Conservation (phyloP, 2,113 vertebrate genomes). For the Martes martes region DNA sequence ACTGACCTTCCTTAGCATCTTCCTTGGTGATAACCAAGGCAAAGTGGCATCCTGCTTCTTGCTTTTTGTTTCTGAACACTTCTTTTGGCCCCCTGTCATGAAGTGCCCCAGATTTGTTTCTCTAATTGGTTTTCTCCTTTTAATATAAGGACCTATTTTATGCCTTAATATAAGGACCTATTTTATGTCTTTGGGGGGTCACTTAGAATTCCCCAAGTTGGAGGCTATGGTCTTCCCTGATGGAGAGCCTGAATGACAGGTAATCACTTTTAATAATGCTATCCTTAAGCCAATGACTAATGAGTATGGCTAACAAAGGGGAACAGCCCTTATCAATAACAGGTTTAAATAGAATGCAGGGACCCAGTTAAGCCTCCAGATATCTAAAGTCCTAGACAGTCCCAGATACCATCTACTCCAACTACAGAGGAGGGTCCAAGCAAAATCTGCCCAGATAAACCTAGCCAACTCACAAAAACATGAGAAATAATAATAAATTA, state of each 20-base stretch:
- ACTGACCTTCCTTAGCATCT: not conserved
- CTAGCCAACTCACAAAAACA: not conserved
- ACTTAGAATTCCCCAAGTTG: constrained; percentile 29
- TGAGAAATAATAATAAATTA: not conserved
- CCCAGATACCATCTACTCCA: not conserved
- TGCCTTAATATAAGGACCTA: not conserved
- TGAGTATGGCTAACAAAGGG: constrained; percentile 19
- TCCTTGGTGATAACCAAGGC: not conserved
- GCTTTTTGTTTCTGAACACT: constrained; percentile 5
- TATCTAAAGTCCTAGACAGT: not conserved
- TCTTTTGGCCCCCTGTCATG: not conserved
- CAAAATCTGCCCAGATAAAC: not conserved
- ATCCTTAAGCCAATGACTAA: constrained; percentile 14
- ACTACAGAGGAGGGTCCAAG: not conserved
- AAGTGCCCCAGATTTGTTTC: not conserved
- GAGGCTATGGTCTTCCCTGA: not conserved
- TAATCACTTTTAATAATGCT: constrained; percentile 41
- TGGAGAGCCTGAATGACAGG: not conserved
- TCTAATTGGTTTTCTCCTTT: not conserved
- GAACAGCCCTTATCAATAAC: not conserved
- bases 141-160: not conserved
- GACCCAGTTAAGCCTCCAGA: no score
- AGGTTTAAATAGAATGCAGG: not conserved
- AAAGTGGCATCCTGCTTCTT: not conserved
- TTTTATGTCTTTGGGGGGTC: not conserved